Percentiles rank a stretch among this genome's conserved stretches.
These are phyloP conservation scores for Heliconius himera DNA, from an alignment of 1,140 invertebrate species.

Conservation along the genomic window DNA sequence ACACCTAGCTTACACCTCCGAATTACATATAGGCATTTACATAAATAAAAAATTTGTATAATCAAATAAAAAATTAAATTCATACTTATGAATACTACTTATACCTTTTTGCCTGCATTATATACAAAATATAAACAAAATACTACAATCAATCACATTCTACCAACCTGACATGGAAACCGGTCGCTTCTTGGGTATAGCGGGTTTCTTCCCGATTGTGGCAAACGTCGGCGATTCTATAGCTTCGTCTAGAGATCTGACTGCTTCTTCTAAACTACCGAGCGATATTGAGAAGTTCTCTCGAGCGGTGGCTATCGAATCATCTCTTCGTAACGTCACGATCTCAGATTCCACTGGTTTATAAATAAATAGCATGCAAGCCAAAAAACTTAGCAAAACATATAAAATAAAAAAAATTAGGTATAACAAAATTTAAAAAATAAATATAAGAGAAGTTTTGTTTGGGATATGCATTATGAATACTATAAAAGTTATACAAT, in stretches of 20 bases:
- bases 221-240: constrained; percentile 66
- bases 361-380: constrained; percentile 63
- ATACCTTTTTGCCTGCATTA: too few species aligned
- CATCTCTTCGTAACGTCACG: constrained; percentile 67
- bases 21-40: too few species aligned
- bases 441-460: background rate
- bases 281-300: constrained; percentile 76
- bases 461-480: too few species aligned
- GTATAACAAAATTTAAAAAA: background rate
- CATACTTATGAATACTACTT: too few species aligned
- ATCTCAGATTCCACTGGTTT: constrained; percentile 68
- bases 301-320: constrained; percentile 63
- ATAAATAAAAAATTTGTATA: too few species aligned
- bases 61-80: too few species aligned
- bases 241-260: constrained; percentile 69
- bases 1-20: too few species aligned
- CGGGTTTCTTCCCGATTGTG: constrained; percentile 77
- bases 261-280: constrained; percentile 76
- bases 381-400: constrained; percentile 42
- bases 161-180: constrained; percentile 77
- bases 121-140: background rate
- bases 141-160: background rate
- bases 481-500: too few species aligned
- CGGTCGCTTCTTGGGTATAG: constrained; percentile 81
- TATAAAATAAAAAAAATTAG: constrained; percentile 15